phyloP scores from a whole-genome alignment of 1,140 invertebrate species.

The Papilio glaucus region DNA sequence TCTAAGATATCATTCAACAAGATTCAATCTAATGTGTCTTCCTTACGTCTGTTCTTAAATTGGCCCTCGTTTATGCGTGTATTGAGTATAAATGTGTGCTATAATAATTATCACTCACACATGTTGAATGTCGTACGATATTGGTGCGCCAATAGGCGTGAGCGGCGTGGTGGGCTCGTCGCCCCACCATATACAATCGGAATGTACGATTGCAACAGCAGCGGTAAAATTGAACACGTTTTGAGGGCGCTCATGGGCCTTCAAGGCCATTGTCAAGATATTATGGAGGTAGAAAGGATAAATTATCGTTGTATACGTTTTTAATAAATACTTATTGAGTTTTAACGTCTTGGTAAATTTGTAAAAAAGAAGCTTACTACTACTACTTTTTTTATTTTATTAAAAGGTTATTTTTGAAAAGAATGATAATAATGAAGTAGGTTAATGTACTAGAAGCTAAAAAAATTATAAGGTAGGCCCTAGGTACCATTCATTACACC shows the following conservation, averaged over 20 bases:
- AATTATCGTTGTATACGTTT: conserved; percentile 12
- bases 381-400: no score
- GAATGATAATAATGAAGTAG: no score
- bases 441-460: no score
- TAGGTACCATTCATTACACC: no score
- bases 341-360: background rate
- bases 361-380: no score
- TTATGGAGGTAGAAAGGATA: conserved; percentile 43
- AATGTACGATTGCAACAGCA: conserved; percentile 73
- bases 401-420: no score
- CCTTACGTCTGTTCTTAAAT: conserved; percentile 63
- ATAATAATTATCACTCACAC: conserved; percentile 59
- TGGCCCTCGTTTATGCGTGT: conserved; percentile 65
- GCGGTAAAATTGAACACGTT: conserved; percentile 79
- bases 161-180: conserved; percentile 74
- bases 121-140: conserved; percentile 75
- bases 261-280: conserved; percentile 66
- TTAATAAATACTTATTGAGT: background rate
- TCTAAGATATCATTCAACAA: conserved; percentile 68
- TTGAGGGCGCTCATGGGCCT: conserved; percentile 46
- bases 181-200: conserved; percentile 70
- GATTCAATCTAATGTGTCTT: conserved; percentile 59
- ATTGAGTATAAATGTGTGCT: conserved; percentile 58
- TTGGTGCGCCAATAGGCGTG: conserved; percentile 61
- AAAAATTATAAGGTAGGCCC: no score